Percentiles rank a stretch among this genome's conserved stretches.
phyloP scores from a whole-genome alignment of 2,113 vertebrate genomes.

The Trochalopteron elliotii region DNA sequence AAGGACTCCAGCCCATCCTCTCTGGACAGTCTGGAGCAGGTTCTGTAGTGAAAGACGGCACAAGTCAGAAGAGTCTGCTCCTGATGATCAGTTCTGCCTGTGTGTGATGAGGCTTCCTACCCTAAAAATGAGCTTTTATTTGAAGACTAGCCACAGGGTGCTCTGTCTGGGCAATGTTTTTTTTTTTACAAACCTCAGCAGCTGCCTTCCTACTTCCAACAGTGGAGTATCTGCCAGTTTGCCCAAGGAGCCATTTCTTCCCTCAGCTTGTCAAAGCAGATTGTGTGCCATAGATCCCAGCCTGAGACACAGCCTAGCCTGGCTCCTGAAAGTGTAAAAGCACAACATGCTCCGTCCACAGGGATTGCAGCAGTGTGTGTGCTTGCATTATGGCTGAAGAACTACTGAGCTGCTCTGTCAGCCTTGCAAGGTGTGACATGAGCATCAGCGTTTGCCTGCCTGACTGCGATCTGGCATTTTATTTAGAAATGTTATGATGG shows the following conservation, averaged over 20 bases:
- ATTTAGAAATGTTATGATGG: not conserved
- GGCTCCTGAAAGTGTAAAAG: not conserved
- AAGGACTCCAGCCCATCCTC: not conserved
- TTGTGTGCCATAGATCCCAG: accelerated
- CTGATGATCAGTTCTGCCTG: not conserved
- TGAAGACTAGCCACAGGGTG: not conserved
- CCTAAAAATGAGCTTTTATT: not conserved
- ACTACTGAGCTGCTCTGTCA: not conserved
- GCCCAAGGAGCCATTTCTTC: not conserved
- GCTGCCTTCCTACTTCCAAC: not conserved
- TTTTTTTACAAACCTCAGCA: not conserved
- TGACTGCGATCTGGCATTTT: accelerated
- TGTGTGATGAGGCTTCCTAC: not conserved
- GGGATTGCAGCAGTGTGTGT: not conserved
- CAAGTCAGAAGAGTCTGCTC: not conserved
- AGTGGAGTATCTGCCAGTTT: not conserved
- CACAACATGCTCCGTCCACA: not conserved
- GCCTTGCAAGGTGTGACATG: not conserved
- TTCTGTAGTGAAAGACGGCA: not conserved
- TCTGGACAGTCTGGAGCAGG: not conserved
- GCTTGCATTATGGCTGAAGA: not conserved
- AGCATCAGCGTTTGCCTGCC: not conserved
- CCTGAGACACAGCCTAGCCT: not conserved
- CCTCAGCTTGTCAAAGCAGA: not conserved
- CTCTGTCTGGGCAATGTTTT: not conserved